Conservation (phyloP, 2,888 invertebrate genomes). For the Drosophila stalkeri region DNA sequence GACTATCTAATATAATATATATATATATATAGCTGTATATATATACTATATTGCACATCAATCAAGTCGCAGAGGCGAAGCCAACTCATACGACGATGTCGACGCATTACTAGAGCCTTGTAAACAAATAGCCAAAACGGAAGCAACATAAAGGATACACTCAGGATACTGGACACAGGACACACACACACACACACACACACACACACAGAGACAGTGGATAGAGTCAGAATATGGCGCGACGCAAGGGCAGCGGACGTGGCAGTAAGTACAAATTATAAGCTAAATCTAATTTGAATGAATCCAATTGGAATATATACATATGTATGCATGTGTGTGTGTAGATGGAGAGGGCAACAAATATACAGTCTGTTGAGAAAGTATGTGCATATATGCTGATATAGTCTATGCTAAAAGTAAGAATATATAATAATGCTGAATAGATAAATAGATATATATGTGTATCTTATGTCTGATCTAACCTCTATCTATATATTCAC, state of each 20-base stretch:
- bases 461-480: no score
- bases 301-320: background rate
- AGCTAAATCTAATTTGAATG: background rate
- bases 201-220: conserved; percentile 4
- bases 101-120: conserved; percentile 29
- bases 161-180: conserved; percentile 17
- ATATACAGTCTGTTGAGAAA: background rate
- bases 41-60: conserved; percentile 45
- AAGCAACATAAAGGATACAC: conserved; percentile 29
- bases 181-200: background rate
- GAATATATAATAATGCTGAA: no score
- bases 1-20: conserved; percentile 37
- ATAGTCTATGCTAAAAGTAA: no score
- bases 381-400: background rate
- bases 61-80: conserved; percentile 44
- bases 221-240: conserved; percentile 63
- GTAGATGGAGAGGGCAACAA: no score
- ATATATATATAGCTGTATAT: background rate
- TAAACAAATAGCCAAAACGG: conserved; percentile 11
- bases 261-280: conserved; percentile 76
- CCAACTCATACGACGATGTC: background rate
- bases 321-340: no score
- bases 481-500: no score
- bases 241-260: conserved; percentile 82
- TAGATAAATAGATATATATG: no score